Evolutionary conservation across 2,113 vertebrate species (phyloP), one percentile per base, ranked within the genome.

Genomic region (Malurus elegans): DNA sequence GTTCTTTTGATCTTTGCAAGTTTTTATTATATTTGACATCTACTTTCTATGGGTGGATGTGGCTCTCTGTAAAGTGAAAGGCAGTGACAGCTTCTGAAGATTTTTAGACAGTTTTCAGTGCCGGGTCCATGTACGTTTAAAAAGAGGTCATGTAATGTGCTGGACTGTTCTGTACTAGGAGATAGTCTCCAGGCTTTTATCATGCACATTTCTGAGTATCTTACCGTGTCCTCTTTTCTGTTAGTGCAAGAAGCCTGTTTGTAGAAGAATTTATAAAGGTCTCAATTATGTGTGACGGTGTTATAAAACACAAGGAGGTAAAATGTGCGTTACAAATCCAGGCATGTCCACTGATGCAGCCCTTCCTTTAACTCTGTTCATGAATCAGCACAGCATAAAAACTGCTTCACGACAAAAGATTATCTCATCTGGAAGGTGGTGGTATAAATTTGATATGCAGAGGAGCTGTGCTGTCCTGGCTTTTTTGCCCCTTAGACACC

Each of bases 181-280:
- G 53, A 69, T 10, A 66, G 36, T 65, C 15, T 21, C 15, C 32
- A 69, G 14, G 3, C n/a, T 95, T 90, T 65, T 66, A 40, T 54
- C 36, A 66, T 23, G 60, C 17, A 34, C 18, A 14, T 73, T 92
- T 91, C 58, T 76, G 51, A n/a, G 17, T 76, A 44, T 20, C 67
- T 81, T 64, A 51, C 40, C 51, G 21, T 29, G 74, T 66, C 70
- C 70, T 40, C 38, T 87, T 92, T 94, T 61, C 67, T 66, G 50
- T 51, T 32, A 54, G 42, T 56, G 26, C 65, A 79, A 69, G 48
- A 88, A 94, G 28, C 32, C 24, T 86, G 10, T 76, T 85, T 79
- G 73, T 79, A 79, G 45, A 84, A 95, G 57, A 94, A 82, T 90
- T 94, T 95, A 88, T 81, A 93, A 92, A 81, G 73, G 48, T 80